These are phyloP conservation scores for human (Homo sapiens) DNA, from an alignment of 2,113 vertebrate genomes.

Conservation along the genomic window GRCh38 chr2:83390501-83391000, in stretches of 20 bases:
- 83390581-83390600: background rate
- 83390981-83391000: background rate
- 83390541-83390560: background rate
- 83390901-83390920: background rate
- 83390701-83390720: background rate
- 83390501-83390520: background rate
- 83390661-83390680: background rate
- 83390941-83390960: background rate
- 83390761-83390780: background rate
- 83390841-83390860: background rate
- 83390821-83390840: background rate
- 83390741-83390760: background rate
- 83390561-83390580: background rate
- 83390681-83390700: background rate
- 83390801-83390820: background rate
- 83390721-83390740: background rate
- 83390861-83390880: background rate
- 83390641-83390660: background rate
- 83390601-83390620: background rate
- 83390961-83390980: background rate
- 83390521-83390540: background rate
- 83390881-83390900: background rate
- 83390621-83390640: background rate
- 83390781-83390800: background rate
- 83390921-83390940: background rate